Evolutionary conservation across 2,888 invertebrate species (phyloP).

Genomic region (Dynastes maya): DNA sequence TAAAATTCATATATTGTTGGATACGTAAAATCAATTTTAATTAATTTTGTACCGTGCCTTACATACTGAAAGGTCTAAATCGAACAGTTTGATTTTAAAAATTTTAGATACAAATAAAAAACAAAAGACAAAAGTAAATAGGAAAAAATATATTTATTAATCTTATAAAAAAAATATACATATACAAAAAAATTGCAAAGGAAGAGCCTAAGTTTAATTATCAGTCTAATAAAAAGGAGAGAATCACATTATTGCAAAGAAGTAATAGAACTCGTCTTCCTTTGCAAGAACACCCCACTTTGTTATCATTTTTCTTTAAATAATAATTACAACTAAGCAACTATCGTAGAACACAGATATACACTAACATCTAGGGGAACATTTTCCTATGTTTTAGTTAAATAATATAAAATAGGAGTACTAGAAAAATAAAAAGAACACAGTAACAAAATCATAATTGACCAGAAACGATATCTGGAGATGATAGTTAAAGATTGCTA

Average conservation of each 20-base stretch:
- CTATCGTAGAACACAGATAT: constrained; percentile 31
- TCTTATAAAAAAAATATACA: constrained; percentile 34
- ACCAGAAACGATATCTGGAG: constrained; percentile 26
- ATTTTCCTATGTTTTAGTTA: constrained; percentile 12
- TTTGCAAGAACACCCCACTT: constrained; percentile 23
- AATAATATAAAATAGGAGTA: constrained; percentile 21
- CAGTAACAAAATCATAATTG: constrained; percentile 27
- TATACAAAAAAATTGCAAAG: constrained; percentile 30
- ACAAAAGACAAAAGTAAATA: not conserved
- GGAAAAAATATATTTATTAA: constrained; percentile 40
- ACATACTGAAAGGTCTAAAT: too few species aligned
- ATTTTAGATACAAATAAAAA: too few species aligned
- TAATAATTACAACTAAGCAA: constrained; percentile 4
- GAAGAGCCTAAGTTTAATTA: constrained; percentile 5
- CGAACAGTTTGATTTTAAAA: too few species aligned
- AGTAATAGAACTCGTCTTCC: constrained; percentile 20
- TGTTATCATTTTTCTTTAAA: not conserved
- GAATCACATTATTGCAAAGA: constrained; percentile 42
- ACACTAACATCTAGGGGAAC: constrained; percentile 29
- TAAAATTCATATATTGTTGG: too few species aligned
- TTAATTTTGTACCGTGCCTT: too few species aligned
- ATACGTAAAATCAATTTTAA: too few species aligned
- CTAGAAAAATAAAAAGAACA: not conserved
- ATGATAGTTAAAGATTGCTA: constrained; percentile 30
- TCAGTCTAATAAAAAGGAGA: constrained; percentile 34